Evolutionary conservation across 1,140 invertebrate genomes (phyloP), one percentile per base, ranked within the genome.

Genomic region (Rhyacophila brunnea): DNA sequence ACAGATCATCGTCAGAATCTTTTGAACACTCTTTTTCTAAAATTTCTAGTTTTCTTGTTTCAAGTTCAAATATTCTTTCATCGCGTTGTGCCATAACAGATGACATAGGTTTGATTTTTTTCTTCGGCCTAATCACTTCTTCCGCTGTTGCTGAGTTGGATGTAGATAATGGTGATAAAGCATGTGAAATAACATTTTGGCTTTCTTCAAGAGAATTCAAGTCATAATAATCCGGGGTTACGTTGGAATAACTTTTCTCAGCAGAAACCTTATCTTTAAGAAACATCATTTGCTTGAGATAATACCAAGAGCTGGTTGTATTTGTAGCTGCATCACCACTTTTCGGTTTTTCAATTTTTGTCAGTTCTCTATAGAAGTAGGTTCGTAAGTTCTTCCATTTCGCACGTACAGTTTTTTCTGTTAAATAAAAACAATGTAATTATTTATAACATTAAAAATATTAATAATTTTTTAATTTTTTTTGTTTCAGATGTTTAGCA

Each of bases 281-380:
- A n/a, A n/a, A n/a, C n/a, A n/a, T n/a, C n/a, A n/a, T n/a, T n/a
- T n/a, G n/a, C n/a, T 43, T 7, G 15, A 43, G 15, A 43, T 7
- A 43, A 6, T 43, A 14, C 40, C 40, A 43, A 43, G 40, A n/a
- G 40, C 40, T 43, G 40, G 40, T 43, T 9, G 14, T 47, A 47
- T 28, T 19, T 11, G 6, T 47, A 14, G 45, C 45, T 7, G 45
- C 23, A 47, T 47, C 45, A 47, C 45, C 14, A 28, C 17, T 47
- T 20, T 47, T 47, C 40, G 45, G 17, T 20, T 47, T 47, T 47
- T 47, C 45, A 14, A 20, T 47, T 47, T 47, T n/a, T n/a, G n/a
- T n/a, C n/a, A n/a, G n/a, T n/a, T n/a, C n/a, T n/a, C n/a, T n/a
- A n/a, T n/a, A n/a, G n/a, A n/a, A n/a, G n/a, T n/a, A n/a, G n/a